Evolutionary conservation across 2,888 invertebrate genomes (phyloP).

Genomic region (Melipona bicolor): DNA sequence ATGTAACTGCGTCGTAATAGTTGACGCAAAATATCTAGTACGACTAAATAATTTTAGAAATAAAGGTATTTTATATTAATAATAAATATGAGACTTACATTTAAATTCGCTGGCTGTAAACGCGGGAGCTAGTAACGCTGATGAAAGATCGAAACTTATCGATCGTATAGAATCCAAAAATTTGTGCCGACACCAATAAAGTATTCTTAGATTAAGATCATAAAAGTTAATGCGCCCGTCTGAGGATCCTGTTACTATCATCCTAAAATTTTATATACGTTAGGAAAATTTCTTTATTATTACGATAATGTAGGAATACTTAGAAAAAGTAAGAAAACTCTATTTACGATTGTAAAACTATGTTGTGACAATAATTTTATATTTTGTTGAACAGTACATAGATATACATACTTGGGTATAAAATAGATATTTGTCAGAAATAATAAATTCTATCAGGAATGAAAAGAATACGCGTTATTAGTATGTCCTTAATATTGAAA

Average conservation of each 20-base stretch:
- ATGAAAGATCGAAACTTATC: constrained; percentile 85
- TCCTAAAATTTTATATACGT: constrained; percentile 76
- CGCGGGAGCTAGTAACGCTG: constrained; percentile 46
- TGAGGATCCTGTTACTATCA: constrained; percentile 86
- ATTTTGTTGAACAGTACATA: too few species aligned
- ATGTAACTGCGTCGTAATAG: not conserved
- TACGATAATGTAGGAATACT: not conserved
- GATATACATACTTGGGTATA: too few species aligned
- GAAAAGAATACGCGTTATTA: not conserved
- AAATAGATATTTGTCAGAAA: too few species aligned
- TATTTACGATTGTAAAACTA: not conserved
- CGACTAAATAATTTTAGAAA: not conserved
- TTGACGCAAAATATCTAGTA: not conserved
- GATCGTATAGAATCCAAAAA: constrained; percentile 84
- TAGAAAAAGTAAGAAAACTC: not conserved
- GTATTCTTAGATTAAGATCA: constrained; percentile 86
- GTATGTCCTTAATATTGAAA: not conserved
- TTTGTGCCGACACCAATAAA: constrained; percentile 86
- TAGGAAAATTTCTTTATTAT: not conserved
- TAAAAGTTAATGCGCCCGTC: constrained; percentile 87
- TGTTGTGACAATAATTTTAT: too few species aligned
- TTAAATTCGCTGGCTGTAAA: constrained; percentile 31
- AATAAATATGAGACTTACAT: constrained; percentile 32
- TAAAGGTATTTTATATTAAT: not conserved
- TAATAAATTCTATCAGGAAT: not conserved